Base-by-base conservation (phyloP, 2,113 vertebrate genomes). In the Pogona vitticeps region DNA sequence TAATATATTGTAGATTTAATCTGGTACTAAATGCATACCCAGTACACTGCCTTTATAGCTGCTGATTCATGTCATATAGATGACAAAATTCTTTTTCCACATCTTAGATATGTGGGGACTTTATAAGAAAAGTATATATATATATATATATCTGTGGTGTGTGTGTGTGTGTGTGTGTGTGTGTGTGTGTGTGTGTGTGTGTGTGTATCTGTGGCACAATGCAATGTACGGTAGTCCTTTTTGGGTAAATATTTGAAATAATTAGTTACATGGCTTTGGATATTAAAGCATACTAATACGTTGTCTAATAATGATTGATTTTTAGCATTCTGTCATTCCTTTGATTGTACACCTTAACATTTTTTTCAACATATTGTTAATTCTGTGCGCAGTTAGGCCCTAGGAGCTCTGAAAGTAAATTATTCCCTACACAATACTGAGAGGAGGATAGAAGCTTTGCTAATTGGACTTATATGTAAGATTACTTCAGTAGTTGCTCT, bases 51-150 rank as follows among this genome's bases (percentile, higher is more conserved):
- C 84, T 92, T 92, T 83, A 91, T 94, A 91, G 89, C 92, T 87
- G 88, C 84, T 96, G 94, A 95, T 93, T 94, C 94, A 91, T 92
- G 84, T 91, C 68, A 92, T 81, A 59, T 85, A 92, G 88, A 92
- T 93, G 82, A 92, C 90, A 93, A 94, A 94, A 88, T 68, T 91
- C 90, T 90, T 92, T 90, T 95, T 81, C 90, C 80, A 91, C 91
- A 93, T 75, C 86, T 91, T 85, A 93, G 89, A 91, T 93, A 89
- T 92, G 86, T 83, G 89, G 81, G 81, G 79, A 77, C 93, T 94
- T 95, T 96, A 86, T 93, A 93, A 90, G 89, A 94, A 70, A 52
- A 94, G 94, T n/a, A n/a, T n/a, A n/a, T n/a, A n/a, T n/a, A n/a
- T n/a, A n/a, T n/a, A n/a, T n/a, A n/a, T n/a, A n/a, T n/a, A n/a